Percentiles rank a stretch among this genome's conserved stretches.
phyloP scores from a whole-genome alignment of 30 jellyfish, hydroid and myxozoan genomes.

The Pseudorhiza aurosa region DNA sequence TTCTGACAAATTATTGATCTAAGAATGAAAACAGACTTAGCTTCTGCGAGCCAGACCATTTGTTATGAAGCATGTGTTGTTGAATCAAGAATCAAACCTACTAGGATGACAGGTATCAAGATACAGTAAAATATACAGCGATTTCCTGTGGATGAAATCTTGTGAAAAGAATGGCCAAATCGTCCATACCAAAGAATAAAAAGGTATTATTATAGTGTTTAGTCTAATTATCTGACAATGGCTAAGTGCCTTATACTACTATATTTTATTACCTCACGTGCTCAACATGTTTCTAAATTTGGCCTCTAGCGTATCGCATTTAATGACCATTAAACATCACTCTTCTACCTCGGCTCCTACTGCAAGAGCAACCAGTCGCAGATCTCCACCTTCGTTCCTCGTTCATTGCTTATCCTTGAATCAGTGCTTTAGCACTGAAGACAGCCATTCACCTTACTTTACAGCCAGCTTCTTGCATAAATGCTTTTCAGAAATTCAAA shows the following conservation, averaged over 20 bases:
- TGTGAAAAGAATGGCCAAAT: not conserved
- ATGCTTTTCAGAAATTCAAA: too few species aligned
- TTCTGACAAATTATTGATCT: not conserved
- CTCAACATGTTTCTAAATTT: not conserved
- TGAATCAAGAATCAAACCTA: not conserved
- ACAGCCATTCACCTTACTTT: too few species aligned
- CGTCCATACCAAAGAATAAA: not conserved
- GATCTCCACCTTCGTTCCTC: too few species aligned
- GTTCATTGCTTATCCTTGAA: too few species aligned
- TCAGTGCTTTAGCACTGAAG: too few species aligned
- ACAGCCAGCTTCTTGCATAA: too few species aligned
- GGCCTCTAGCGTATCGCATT: too few species aligned
- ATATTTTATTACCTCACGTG: not conserved
- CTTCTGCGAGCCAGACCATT: not conserved
- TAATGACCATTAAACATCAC: too few species aligned
- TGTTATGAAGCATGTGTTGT: slow-evolving; percentile 12
- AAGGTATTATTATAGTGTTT: not conserved
- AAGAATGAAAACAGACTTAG: not conserved
- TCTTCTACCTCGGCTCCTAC: too few species aligned
- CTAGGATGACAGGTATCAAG: not conserved
- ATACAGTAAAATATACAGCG: not conserved
- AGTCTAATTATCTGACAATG: not conserved
- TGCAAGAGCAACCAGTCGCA: too few species aligned
- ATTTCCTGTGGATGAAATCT: slow-evolving; percentile 1
- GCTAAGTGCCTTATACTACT: not conserved